Evolutionary conservation across 30 jellyfish, hydroid and myxozoan genomes (phyloP).

Genomic region (Calvadosia cruxmelitensis): DNA sequence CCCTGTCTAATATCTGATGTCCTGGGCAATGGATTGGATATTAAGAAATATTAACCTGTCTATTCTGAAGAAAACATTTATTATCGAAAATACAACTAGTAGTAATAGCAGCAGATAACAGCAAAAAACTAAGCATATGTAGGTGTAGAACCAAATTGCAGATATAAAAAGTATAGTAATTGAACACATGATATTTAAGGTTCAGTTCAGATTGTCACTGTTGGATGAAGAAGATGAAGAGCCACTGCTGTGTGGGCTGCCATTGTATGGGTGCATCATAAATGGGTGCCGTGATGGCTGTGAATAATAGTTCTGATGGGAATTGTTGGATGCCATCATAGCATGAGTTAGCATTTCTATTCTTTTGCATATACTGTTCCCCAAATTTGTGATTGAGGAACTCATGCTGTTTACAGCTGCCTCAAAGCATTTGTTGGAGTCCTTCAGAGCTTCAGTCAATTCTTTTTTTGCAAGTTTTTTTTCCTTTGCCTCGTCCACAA

Average conservation of each 20-base stretch:
- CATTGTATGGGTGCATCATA: not conserved
- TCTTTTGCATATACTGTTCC: not conserved
- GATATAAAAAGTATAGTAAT: no score
- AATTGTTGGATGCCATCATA: not conserved
- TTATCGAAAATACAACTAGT: no score
- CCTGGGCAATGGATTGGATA: no score
- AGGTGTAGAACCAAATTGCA: no score
- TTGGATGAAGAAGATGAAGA: no score
- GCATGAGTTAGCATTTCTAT: constrained; percentile 12
- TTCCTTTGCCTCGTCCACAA: constrained; percentile 24
- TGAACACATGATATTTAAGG: no score
- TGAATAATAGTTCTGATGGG: not conserved
- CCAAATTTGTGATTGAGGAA: constrained; percentile 9
- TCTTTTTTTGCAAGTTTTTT: not conserved
- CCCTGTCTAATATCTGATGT: no score
- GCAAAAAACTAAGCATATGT: no score
- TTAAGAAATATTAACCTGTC: no score
- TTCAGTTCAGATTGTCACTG: no score
- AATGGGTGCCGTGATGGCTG: not conserved
- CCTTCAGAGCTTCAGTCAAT: constrained; percentile 8
- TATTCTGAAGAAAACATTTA: no score
- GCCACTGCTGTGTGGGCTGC: not conserved
- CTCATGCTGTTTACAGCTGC: constrained; percentile 18
- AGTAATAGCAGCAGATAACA: no score
- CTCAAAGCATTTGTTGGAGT: constrained; percentile 8